Conservation (phyloP, 2,888 invertebrate genomes). For the Netelia melanura region DNA sequence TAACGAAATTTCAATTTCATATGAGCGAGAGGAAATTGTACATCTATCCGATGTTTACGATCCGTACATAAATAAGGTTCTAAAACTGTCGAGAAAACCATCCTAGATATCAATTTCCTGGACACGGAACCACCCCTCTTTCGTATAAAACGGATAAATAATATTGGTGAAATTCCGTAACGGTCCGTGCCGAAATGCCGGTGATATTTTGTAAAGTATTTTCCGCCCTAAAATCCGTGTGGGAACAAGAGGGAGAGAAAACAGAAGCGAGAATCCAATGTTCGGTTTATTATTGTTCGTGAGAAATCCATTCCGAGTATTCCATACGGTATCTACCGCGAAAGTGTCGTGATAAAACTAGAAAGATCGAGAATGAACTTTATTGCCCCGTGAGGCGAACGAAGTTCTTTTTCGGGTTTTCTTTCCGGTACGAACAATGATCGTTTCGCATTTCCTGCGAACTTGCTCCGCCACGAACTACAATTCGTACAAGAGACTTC, state of each 20-base stretch:
- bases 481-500: constrained; percentile 20
- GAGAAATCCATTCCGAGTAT: neutral
- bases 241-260: neutral
- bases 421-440: neutral
- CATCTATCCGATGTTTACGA: neutral
- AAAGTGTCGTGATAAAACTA: constrained; percentile 15
- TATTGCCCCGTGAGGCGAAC: neutral
- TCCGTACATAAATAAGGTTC: constrained; percentile 4
- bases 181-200: constrained; percentile 8
- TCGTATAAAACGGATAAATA: constrained; percentile 15
- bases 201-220: constrained; percentile 37
- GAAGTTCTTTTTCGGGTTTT: constrained; percentile 9
- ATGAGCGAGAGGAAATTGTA: constrained; percentile 12
- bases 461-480: neutral
- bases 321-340: constrained; percentile 11
- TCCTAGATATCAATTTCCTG: constrained; percentile 25
- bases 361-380: constrained; percentile 31
- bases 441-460: neutral
- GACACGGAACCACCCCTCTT: neutral
- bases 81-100: constrained; percentile 30
- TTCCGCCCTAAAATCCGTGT: neutral
- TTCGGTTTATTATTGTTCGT: constrained; percentile 26
- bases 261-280: neutral
- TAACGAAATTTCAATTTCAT: constrained; percentile 35
- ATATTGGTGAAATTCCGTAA: neutral